Base-by-base conservation (phyloP, 2,113 vertebrate genomes). In the Reinhardtius hippoglossoides region DNA sequence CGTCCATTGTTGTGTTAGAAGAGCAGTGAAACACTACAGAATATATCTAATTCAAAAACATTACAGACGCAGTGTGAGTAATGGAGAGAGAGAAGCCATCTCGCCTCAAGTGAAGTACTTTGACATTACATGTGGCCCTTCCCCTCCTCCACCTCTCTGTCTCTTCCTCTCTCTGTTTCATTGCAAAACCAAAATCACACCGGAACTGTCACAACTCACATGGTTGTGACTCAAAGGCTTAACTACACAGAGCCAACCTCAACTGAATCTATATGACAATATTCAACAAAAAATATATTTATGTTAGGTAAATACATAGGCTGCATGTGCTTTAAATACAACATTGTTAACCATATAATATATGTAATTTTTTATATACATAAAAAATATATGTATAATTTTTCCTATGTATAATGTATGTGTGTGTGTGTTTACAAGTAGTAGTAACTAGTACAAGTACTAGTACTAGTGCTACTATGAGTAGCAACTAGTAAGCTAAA, bases 161-260 rank as follows among this genome's bases (percentile, higher is more conserved):
- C 81, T 88, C 87, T 90, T 84, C 84, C 88, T 92, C 85, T 86
- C 48, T 89, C 82, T 65, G 85, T 84, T 81, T 87, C 83, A 80
- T 90, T 92, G 87, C 89, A 85, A 91, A 91, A 91, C 92, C 88
- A 85, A 90, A 91, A 89, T 92, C 94, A 82, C 94, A 93, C 87
- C 92, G 92, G 92, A 94, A 92, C 92, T 86, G 78, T 91, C 66
- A 70, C 72, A 89, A 87, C 42, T 75, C 85, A 76, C 81, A 67
- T 78, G 84, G 84, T 77, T 84, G 85, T 83, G 48, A 20, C 58
- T 18, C 58, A 31, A n/a, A 5, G 7, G 5, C 48, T 20, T 2
- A 50, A 18, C 48, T 3, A 50, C 48, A 50, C 48, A 54, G 20
- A 20, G 18, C 13, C 20, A n/a, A 54, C 20, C 20, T 9, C 20